Base-by-base conservation (phyloP, 2,888 invertebrate species). In the Muschampia plurimacula region DNA sequence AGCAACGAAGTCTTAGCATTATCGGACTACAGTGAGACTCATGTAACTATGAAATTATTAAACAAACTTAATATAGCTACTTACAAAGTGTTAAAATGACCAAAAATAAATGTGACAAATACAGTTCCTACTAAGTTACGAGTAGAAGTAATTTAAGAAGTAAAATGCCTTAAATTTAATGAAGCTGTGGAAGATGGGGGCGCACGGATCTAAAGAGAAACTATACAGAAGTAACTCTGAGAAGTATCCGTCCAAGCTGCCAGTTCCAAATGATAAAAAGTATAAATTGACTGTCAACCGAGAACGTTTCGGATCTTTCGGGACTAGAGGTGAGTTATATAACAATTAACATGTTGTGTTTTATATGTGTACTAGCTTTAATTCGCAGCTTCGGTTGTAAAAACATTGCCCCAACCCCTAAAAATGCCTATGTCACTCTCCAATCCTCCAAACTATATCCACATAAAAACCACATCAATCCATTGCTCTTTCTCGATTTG, bases 151-250 rank as follows among this genome's bases (percentile, higher is more conserved):
- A 32, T 36, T 28, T 55, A n/a, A 63, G 76, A 80, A 77, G 79
- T 81, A 85, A 75, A 80, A 89, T 90, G 91, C 81, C 82, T 79
- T 86, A 80, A 87, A 80, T 83, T 89, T 86, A 76, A 89, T 89
- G 90, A 90, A 86, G 86, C 84, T 85, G 79, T 80, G 84, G 84
- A 95, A 92, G 87, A 97, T 97, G 97, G 97, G 97, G 82, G 96
- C 96, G 79, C 96, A 97, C 92, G 96, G 96, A 83, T 97, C 97
- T 74, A 97, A 97, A 94, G 96, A 96, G 90, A 96, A 96, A 90
- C 93, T 97, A 77, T 95, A 95, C 82, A 95, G 96, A 83, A 95
- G 96, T 78, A 95, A 95, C 81, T 96, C 96, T 59, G 96, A 96
- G 87, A 94, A 94, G 78, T 93, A 92, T 88, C 94, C 93, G 83